Conservation (phyloP, 2,113 vertebrate genomes). For the Coptodon bakossiorum region DNA sequence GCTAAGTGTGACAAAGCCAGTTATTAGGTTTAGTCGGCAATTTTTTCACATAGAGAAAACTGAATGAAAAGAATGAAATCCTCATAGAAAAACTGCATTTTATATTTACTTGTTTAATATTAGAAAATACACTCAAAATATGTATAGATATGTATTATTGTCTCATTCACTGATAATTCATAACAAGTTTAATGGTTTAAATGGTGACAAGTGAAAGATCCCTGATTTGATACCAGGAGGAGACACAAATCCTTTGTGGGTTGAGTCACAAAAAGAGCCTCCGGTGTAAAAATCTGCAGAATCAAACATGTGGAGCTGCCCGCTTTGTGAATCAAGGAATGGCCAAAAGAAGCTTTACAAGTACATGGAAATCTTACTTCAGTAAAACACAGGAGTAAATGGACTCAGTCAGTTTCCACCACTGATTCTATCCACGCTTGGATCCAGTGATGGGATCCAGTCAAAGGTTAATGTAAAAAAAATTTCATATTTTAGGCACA, state of each 20-base stretch:
- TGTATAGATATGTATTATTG: not conserved
- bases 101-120: not conserved
- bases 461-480: not conserved
- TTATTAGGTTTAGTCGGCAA: not conserved
- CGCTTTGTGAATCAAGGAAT: not conserved
- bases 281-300: not conserved
- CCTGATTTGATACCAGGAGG: not conserved
- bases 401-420: not conserved
- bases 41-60: not conserved
- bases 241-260: not conserved
- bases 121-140: not conserved
- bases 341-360: not conserved
- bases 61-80: not conserved
- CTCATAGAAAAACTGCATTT: not conserved
- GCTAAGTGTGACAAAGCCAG: not conserved
- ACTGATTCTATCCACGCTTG: not conserved
- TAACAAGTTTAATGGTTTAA: not conserved
- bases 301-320: not conserved
- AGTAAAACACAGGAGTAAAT: not conserved
- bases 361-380: not conserved
- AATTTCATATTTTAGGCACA: not conserved
- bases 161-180: not conserved
- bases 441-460: not conserved
- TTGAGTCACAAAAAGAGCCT: not conserved
- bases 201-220: not conserved